Conservation (phyloP, 2,797 vertebrate species). For the Muraenolepis orangiensis region DNA sequence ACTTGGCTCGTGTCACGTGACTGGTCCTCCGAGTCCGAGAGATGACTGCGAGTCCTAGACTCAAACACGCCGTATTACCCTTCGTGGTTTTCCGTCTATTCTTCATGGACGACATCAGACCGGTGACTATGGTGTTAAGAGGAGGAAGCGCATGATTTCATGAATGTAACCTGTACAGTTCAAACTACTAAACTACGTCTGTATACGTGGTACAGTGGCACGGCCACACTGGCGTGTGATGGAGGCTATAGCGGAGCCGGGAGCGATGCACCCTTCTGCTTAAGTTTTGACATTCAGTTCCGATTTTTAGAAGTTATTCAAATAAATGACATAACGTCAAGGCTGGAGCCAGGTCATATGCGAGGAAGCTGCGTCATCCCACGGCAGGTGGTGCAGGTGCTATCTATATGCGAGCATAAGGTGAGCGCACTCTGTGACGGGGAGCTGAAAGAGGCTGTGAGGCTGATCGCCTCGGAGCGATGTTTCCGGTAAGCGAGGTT, state of each 20-base stretch:
- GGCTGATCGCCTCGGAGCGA: constrained; percentile 25
- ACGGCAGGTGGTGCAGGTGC: not conserved
- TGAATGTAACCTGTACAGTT: not conserved
- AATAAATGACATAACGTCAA: constrained; percentile 75
- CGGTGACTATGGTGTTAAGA: not conserved
- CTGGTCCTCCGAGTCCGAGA: not conserved
- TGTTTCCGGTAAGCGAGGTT: constrained; percentile 61
- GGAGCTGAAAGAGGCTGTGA: not conserved
- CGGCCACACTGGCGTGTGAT: not conserved
- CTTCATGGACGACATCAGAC: not conserved
- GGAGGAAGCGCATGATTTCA: not conserved
- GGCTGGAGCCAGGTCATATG: constrained; percentile 70
- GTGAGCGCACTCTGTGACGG: not conserved
- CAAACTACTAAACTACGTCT: not conserved
- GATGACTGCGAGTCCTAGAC: constrained; percentile 14
- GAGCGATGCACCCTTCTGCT: not conserved
- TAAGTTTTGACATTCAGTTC: constrained; percentile 4
- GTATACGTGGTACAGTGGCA: not conserved
- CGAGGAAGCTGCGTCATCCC: constrained; percentile 58
- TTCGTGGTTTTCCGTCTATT: not conserved
- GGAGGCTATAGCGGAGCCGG: no score
- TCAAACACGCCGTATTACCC: not conserved
- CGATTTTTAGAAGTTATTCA: constrained; percentile 54
- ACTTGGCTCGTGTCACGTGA: constrained; percentile 39
- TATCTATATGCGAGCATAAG: not conserved